Evolutionary conservation across 2,888 invertebrate genomes (phyloP), one percentile per base, ranked within the genome.

Genomic region (Ochropacha duplaris): DNA sequence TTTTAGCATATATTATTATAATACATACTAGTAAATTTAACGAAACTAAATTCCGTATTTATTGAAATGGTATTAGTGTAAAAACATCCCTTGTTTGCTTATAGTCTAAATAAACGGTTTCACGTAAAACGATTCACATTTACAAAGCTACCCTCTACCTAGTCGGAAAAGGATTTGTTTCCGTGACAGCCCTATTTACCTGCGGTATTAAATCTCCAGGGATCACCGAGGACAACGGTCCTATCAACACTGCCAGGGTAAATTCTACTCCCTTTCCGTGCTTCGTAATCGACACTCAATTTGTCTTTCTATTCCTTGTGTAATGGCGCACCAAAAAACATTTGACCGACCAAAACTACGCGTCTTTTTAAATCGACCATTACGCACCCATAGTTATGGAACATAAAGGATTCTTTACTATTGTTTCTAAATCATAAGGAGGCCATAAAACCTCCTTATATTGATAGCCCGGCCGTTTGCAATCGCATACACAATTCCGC

Each of bases 361-460:
- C 64, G 69, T 69, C 72, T 63, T 63, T 65, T 61, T 62, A 61
- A 44, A 44, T 19, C 44, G 44, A 44, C 44, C 44, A 44, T 44
- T 44, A 66, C 64, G 61, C 66, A 72, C 76, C 68, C 78, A 83
- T 77, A 76, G 50, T 52, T 31, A 68, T 71, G 68, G 64, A 64
- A 31, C 73, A 76, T 79, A 76, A 81, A 78, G 68, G 77, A 74
- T 79, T 44, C 16, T 71, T 68, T 69, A 72, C 89, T 82, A 90
- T 91, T 91, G 90, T 90, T 87, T 76, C 71, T 77, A 80, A 83
- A 82, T 84, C 79, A 85, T 85, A 83, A 87, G 83, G 80, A 67
- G 74, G 76, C 79, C 67, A 82, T 90, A 86, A 88, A 83, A 72
- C 74, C 74, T 78, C 76, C 81, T 80, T 83, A 76, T 76, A 83